Conservation (phyloP, 2,888 invertebrate species). For the Leistus spinibarbis region DNA sequence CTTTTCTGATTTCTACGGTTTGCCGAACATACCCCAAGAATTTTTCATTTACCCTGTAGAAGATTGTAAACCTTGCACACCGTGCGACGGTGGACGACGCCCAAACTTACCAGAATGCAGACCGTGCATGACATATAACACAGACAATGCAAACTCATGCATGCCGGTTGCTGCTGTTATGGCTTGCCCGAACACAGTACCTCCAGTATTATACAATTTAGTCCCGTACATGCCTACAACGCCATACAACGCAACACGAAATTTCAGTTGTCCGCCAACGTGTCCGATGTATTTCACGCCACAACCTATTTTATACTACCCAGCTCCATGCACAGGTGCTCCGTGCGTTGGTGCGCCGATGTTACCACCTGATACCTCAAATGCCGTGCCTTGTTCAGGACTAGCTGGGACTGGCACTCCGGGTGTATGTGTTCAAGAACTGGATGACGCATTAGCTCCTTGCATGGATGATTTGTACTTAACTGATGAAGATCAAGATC, state of each 20-base stretch:
- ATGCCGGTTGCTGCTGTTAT: background rate
- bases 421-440: background rate
- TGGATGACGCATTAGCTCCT: background rate
- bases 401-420: background rate
- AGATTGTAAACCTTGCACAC: background rate
- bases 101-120: background rate
- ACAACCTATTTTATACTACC: background rate
- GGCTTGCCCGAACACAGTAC: background rate
- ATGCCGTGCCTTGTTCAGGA: background rate
- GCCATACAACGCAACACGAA: background rate
- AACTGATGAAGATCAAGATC: background rate
- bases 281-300: background rate
- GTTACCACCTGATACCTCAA: background rate
- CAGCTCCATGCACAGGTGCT: background rate
- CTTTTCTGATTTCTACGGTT: background rate
- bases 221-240: background rate
- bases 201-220: background rate
- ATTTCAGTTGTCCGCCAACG: background rate
- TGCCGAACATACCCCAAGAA: background rate
- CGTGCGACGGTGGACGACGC: background rate
- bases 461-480: background rate
- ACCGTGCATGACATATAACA: background rate
- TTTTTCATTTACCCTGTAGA: background rate
- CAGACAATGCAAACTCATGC: background rate
- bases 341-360: background rate